Evolutionary conservation across 2,113 vertebrate genomes (phyloP).

Genomic region (Arenaria interpres): DNA sequence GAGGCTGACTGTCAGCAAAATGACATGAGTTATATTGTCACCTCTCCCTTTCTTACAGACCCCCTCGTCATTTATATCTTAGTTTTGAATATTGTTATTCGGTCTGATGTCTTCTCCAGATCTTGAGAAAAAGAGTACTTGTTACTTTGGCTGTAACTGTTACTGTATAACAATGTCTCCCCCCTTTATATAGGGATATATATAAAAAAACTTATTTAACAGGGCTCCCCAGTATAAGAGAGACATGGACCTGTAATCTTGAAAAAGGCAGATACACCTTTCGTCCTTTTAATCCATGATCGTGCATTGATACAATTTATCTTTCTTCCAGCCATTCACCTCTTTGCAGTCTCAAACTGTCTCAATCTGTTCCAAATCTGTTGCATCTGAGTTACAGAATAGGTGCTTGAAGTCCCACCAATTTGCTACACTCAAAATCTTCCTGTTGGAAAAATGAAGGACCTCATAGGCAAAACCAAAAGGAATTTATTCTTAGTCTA

Average conservation of each 20-base stretch:
- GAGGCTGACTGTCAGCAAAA: conserved; percentile 38
- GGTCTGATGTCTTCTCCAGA: not conserved
- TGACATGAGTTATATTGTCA: not conserved
- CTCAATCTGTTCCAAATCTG: not conserved
- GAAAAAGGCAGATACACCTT: not conserved
- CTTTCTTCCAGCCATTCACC: not conserved
- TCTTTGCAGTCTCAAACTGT: not conserved
- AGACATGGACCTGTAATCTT: no score
- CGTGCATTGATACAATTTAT: not conserved
- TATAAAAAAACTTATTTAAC: not conserved
- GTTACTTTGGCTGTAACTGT: not conserved
- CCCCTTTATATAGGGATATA: not conserved
- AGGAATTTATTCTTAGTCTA: not conserved
- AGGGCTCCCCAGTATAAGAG: no score
- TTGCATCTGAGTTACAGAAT: not conserved
- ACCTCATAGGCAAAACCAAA: not conserved
- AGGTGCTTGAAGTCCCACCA: not conserved
- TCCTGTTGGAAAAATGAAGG: not conserved
- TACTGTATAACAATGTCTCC: not conserved
- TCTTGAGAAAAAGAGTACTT: not conserved
- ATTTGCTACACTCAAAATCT: not conserved
- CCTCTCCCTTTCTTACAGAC: not conserved
- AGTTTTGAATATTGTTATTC: conserved; percentile 4
- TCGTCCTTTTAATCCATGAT: not conserved
- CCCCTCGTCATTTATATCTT: not conserved